Conservation (phyloP, 2,113 vertebrate species). For the Datnioides undecimradiatus region DNA sequence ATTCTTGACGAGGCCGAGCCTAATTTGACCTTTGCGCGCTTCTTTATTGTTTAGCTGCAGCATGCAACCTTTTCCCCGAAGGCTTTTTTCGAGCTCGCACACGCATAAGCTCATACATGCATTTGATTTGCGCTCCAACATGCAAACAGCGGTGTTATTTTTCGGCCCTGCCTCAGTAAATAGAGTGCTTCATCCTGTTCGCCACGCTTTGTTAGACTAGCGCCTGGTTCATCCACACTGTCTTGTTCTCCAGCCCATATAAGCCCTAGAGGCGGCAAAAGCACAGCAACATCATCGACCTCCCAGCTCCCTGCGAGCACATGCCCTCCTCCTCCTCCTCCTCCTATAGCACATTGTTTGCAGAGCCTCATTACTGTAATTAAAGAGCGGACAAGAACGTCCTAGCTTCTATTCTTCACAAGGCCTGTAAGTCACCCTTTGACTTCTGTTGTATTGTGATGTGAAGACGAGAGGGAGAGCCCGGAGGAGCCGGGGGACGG, state of each 20-base stretch:
- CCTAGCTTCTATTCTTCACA: slow-evolving; percentile 20
- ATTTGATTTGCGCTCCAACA: too few species aligned
- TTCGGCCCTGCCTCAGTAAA: slow-evolving; percentile 25
- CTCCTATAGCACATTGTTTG: slow-evolving; percentile 35
- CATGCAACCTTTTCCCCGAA: slow-evolving; percentile 49
- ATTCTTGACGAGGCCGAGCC: slow-evolving; percentile 24
- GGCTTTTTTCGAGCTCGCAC: slow-evolving; percentile 52
- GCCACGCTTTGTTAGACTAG: slow-evolving; percentile 27
- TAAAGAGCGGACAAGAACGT: slow-evolving; percentile 44
- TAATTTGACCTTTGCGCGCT: not conserved
- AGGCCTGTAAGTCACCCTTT: slow-evolving; percentile 27
- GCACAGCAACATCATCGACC: slow-evolving; percentile 36
- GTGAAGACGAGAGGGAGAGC: slow-evolving; percentile 18
- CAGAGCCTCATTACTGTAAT: slow-evolving; percentile 57
- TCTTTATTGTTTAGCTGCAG: slow-evolving; percentile 18
- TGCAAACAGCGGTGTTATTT: slow-evolving; percentile 27
- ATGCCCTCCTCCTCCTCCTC: slow-evolving; percentile 26
- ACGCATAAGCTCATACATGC: not conserved
- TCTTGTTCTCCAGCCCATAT: slow-evolving; percentile 36
- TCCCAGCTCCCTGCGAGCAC: not conserved
- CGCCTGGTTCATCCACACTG: slow-evolving; percentile 18
- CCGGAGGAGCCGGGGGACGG: slow-evolving; percentile 27
- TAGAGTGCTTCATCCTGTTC: slow-evolving; percentile 38
- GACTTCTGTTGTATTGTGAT: slow-evolving; percentile 34
- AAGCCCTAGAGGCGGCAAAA: slow-evolving; percentile 36